These are phyloP conservation scores for Clistopyga incitator DNA, from an alignment of 2,888 invertebrate genomes.

Conservation along the genomic window DNA sequence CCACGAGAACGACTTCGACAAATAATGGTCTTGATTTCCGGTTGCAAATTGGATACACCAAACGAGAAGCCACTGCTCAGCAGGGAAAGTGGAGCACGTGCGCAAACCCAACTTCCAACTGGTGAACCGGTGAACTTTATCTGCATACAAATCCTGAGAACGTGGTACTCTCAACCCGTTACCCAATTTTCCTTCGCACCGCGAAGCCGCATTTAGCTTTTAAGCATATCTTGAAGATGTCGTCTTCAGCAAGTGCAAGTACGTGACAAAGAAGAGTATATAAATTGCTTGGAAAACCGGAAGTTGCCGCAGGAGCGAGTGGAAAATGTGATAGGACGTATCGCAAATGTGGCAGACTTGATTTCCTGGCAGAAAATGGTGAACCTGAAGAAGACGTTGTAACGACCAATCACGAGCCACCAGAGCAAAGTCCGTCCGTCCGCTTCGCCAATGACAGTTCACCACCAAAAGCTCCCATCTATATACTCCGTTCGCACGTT, in stretches of 20 bases:
- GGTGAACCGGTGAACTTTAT: neutral
- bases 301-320: neutral
- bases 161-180: conserved; percentile 7
- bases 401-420: conserved; percentile 9
- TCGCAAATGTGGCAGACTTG: conserved; percentile 27
- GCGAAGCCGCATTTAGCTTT: neutral
- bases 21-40: conserved; percentile 10
- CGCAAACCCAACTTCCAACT: neutral
- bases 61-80: neutral
- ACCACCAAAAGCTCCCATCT: too few relatives aligned
- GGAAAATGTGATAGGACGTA: conserved; percentile 5
- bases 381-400: conserved; percentile 1
- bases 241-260: conserved; percentile 5
- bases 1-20: neutral
- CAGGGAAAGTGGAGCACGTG: conserved; percentile 5
- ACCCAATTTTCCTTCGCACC: conserved; percentile 10
- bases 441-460: neutral
- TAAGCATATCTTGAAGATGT: conserved; percentile 23
- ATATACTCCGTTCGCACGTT: conserved; percentile 2
- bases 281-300: neutral
- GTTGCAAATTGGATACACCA: conserved; percentile 3
- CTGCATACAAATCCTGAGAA: conserved; percentile 36
- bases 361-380: conserved; percentile 52
- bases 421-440: neutral
- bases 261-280: conserved; percentile 41